Evolutionary conservation across 2,797 vertebrate genomes (phyloP), one percentile per base, ranked within the genome.

Genomic region (Myoxocephalus aenaeus): DNA sequence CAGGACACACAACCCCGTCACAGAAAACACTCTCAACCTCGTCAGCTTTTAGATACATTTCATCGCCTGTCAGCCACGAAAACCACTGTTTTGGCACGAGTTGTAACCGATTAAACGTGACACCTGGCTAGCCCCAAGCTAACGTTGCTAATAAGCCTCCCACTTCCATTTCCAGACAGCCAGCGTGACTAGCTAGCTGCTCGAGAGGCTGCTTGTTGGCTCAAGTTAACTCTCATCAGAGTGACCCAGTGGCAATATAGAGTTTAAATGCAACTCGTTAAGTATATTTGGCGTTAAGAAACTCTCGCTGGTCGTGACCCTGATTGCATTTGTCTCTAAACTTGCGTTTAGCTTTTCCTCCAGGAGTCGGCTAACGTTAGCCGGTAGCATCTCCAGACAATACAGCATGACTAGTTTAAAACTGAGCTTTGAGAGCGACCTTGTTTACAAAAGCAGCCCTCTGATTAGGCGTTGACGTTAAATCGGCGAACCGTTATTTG

Each of bases 341-440:
- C 56, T 40, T 69, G 75, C 68, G 71, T 67, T 79, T 89, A 87
- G 83, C 85, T 40, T 66, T 56, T 67, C 25, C 11, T 78, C 34
- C 42, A 29, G 69, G 71, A 62, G 77, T 87, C 82, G 73, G 82
- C 85, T 86, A 90, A 64, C 25, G 62, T 65, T 86, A 87, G 83
- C 87, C 46, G 4, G 27, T 75, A 81, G 65, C 75, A 53, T n/a
- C 10, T 0, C 2, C 0, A 62, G 48, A 64, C 80, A 72, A 79
- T 67, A 64, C 44, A 48, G 40, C 70, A 27, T 29, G 36, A 58
- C 36, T 54, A 48, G 66, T 72, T 53, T 42, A 65, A 71, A 51
- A 25, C 3, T 3, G 36, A 44, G 20, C 8, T 11, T 10, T 29
- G 7, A 20, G 15, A 7, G 13, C 6, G 0, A 0, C 1, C 1